Base-by-base conservation (phyloP, 2,797 vertebrate genomes). In the Lycodopsis pacificus region DNA sequence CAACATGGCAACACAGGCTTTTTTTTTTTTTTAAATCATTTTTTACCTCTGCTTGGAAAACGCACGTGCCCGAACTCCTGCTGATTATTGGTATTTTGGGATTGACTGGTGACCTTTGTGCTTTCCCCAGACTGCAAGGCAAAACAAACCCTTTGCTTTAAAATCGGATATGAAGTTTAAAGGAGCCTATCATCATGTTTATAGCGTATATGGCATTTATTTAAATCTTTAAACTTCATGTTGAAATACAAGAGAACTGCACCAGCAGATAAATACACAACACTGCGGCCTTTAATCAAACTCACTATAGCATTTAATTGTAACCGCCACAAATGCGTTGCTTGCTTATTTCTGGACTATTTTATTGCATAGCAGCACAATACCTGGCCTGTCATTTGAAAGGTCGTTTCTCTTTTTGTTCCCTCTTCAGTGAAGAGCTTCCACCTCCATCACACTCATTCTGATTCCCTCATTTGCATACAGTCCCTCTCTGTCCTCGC, bases 381-480 rank as follows among this genome's bases (percentile, higher is more conserved):
- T 2, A 54, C 57, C 42, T 56, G 58, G 25, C 40, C 30, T 14
- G 0, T 42, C 0, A 12, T 6, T 3, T 15, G 65, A 9, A 46
- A 32, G 19, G 34, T 25, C 13, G 14, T 69, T 27, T n/a, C 6
- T 30, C 10, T 22, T 17, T 48, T 38, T 77, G 72, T 73, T 73
- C 66, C 67, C 22, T 59, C 57, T n/a, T 61, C 58, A 61, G 20
- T 61, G 58, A 61, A 61, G n/a, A 67, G 30, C 44, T 12, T 51
- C 40, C 11, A 77, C 66, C 63, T 27, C 11, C 44, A 5, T 71
- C 53, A n/a, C 42, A 48, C 62, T 34, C 9, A 42, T 34, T 30
- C 2, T 8, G 19, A 2, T 22, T 19, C 22, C 22, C 7, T 72
- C 20, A 66, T 91, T 90, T 90, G 65, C 93, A 93, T 74, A 92